Base-by-base conservation (phyloP, 1,140 invertebrate species). In the Coptotermes formosanus region DNA sequence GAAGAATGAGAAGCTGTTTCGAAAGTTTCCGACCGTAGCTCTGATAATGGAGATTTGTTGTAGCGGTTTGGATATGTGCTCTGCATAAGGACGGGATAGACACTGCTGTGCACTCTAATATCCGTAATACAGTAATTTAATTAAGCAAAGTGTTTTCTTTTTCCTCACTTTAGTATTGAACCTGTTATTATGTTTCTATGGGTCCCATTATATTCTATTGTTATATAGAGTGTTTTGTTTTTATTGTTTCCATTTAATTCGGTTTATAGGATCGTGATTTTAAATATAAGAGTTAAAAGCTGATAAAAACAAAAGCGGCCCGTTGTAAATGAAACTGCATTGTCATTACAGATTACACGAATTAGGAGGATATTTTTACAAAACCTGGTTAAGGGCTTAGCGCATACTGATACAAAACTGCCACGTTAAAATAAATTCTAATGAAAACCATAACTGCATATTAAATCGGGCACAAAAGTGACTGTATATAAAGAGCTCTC, bases 231-330 rank as follows among this genome's bases (percentile, higher is more conserved):
- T 75, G n/a, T 75, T 75, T 75, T 75, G 25, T 75, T 75, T 75
- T 75, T 75, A 75, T 75, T 75, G 64, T 30, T 75, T 75, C 64
- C n/a, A 75, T 75, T 75, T 75, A n/a, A 75, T 75, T 75, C 64
- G 64, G 64, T 2, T 75, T 75, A 75, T 75, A 30, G 25, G n/a
- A 75, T 8, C n/a, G 64, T 25, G 25, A 30, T n/a, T 75, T 75
- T 30, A 30, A 75, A 75, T 30, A 64, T 23, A 23, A 75, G 4
- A n/a, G 25, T 75, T 75, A 75, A 75, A 75, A 30, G n/a, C 64
- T 30, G 64, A 75, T 75, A 75, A 75, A 75, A 64, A 30, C 25
- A 30, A 75, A 6, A 75, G 8, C n/a, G 64, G 25, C n/a, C 52
- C 19, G 52, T 55, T 55, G 52, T 55, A 55, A 55, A 55, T 30